Conservation (phyloP, 2,113 vertebrate genomes). For the Phainopepla nitens region DNA sequence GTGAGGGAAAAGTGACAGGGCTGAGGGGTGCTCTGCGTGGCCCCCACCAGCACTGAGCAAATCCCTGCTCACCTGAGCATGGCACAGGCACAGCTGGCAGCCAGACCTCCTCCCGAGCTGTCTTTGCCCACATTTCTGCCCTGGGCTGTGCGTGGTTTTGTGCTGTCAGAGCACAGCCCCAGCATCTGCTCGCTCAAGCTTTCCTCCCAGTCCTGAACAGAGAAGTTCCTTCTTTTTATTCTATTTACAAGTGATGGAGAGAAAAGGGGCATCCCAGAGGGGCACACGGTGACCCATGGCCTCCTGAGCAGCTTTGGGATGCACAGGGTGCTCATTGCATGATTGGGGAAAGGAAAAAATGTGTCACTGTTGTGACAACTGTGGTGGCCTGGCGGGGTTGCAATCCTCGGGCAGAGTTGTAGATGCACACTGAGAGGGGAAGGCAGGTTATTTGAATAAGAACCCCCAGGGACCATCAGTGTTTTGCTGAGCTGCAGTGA, state of each 20-base stretch:
- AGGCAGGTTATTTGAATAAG: not conserved
- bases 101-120: not conserved
- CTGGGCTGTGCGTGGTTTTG: accelerated
- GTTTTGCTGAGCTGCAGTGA: not conserved
- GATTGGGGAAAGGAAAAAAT: not conserved
- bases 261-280: not conserved
- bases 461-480: not conserved
- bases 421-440: not conserved
- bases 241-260: not conserved
- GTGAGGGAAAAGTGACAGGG: accelerated
- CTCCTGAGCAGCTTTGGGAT: not conserved
- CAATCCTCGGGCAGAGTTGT: not conserved
- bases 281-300: accelerated
- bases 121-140: not conserved
- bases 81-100: not conserved
- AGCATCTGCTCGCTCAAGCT: accelerated
- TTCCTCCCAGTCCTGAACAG: not conserved
- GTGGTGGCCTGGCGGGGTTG: not conserved
- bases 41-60: not conserved
- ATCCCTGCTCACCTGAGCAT: not conserved
- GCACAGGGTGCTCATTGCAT: accelerated
- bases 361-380: not conserved
- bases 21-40: not conserved
- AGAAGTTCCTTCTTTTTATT: not conserved
- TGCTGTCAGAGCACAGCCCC: not conserved